phyloP scores from a whole-genome alignment of 2,797 vertebrate species.

The Remorina albescens region DNA sequence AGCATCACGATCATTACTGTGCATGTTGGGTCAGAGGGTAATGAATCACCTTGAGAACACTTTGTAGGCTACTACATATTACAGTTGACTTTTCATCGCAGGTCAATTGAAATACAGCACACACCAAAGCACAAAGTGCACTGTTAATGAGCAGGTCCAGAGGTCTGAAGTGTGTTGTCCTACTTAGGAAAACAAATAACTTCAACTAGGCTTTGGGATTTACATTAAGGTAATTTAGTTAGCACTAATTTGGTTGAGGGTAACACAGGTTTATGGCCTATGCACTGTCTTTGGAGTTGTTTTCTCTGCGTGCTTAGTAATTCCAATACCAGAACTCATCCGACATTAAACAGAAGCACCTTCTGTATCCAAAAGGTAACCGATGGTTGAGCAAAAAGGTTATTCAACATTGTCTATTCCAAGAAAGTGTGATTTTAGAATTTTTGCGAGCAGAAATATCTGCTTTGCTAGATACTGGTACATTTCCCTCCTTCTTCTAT shows the following conservation, averaged over 20 bases:
- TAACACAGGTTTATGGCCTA: background rate
- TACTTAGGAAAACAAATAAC: background rate
- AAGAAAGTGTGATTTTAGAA: background rate
- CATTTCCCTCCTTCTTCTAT: slow-evolving; percentile 22
- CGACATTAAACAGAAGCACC: background rate
- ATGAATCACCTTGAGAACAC: slow-evolving; percentile 57
- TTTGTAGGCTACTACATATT: slow-evolving; percentile 53
- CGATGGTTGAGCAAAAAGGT: background rate
- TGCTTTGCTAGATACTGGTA: slow-evolving; percentile 14
- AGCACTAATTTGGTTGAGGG: slow-evolving; percentile 1
- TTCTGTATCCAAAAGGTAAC: background rate
- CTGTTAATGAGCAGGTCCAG: slow-evolving; percentile 1
- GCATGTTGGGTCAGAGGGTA: slow-evolving; percentile 31
- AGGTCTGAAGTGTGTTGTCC: background rate
- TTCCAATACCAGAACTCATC: background rate
- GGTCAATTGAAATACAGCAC: slow-evolving; percentile 39
- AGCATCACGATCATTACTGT: slow-evolving; percentile 43
- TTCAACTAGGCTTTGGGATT: background rate
- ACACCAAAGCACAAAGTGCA: slow-evolving; percentile 23
- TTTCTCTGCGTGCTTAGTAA: slow-evolving; percentile 26
- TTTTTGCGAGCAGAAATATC: background rate
- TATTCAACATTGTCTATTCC: no score
- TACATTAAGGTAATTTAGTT: background rate
- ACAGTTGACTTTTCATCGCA: slow-evolving; percentile 48
- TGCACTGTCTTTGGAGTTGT: slow-evolving; percentile 9